Evolutionary conservation across 2,888 invertebrate species (phyloP).

Genomic region (Drosophila barbarae): DNA sequence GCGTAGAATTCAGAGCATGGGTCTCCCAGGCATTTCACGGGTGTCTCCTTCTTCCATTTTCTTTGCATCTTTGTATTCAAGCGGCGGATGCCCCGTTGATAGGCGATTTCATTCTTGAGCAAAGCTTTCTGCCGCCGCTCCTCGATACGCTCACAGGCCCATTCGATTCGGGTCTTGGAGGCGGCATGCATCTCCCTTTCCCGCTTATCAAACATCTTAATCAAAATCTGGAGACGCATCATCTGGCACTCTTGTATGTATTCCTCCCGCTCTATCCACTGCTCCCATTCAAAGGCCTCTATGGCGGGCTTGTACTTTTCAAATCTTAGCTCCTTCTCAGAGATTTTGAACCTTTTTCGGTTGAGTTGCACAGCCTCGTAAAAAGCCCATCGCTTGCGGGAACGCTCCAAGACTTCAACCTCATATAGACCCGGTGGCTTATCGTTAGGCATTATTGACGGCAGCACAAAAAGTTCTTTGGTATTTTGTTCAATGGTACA

Average conservation of each 20-base stretch:
- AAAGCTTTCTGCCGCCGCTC: constrained; percentile 82
- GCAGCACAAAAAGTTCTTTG: constrained; percentile 74
- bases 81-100: constrained; percentile 80
- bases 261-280: constrained; percentile 91
- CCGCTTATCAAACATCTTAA: constrained; percentile 82
- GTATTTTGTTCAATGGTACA: constrained; percentile 46
- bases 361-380: constrained; percentile 82
- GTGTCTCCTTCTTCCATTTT: constrained; percentile 80
- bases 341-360: constrained; percentile 79
- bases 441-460: constrained; percentile 68
- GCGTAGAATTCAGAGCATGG: constrained; percentile 84
- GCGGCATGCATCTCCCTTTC: constrained; percentile 76
- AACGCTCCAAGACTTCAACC: constrained; percentile 84
- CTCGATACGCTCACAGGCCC: constrained; percentile 80
- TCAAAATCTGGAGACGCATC: constrained; percentile 82
- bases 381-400: constrained; percentile 85
- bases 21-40: constrained; percentile 81
- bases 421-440: constrained; percentile 77
- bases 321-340: constrained; percentile 77
- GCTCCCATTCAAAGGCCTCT: constrained; percentile 89
- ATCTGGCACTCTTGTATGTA: constrained; percentile 87
- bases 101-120: constrained; percentile 80
- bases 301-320: constrained; percentile 82
- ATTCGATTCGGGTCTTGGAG: constrained; percentile 80
- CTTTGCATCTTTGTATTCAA: constrained; percentile 78